phyloP scores from a whole-genome alignment of 2,888 invertebrate genomes.

The Drosophila phalerata region DNA sequence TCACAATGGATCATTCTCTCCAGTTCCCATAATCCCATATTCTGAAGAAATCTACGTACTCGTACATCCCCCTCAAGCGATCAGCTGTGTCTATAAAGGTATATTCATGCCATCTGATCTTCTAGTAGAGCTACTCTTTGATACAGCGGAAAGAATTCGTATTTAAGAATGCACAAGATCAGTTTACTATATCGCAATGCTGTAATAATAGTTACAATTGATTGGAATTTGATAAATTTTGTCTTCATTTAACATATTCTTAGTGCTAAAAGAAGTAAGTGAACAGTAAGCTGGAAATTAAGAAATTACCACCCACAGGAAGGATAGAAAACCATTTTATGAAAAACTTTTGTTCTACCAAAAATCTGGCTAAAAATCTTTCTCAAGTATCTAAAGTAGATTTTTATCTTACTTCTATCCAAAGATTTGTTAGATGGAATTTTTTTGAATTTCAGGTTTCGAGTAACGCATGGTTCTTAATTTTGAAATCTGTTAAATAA shows the following conservation, averaged over 20 bases:
- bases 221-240: not conserved
- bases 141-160: not conserved
- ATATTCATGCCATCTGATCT: not conserved
- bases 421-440: too few relatives aligned
- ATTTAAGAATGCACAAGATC: not conserved
- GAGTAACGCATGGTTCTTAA: too few relatives aligned
- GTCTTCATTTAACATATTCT: not conserved
- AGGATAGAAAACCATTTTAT: not conserved
- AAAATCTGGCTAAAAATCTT: too few relatives aligned
- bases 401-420: too few relatives aligned
- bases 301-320: not conserved
- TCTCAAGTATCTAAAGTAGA: too few relatives aligned
- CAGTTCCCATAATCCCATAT: conserved; percentile 7
- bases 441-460: too few relatives aligned
- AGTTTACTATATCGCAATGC: not conserved
- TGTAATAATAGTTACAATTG: not conserved
- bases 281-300: not conserved
- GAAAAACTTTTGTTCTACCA: not conserved
- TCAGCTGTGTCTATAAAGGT: not conserved
- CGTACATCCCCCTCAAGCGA: not conserved
- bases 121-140: not conserved
- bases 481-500: not conserved
- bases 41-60: conserved; percentile 6
- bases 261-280: not conserved
- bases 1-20: conserved; percentile 11